A percentile compares a stretch with the other conserved stretches of the same genome.
These are phyloP conservation scores for Catocala fraxini DNA, from an alignment of 2,888 invertebrate species.

Conservation along the genomic window DNA sequence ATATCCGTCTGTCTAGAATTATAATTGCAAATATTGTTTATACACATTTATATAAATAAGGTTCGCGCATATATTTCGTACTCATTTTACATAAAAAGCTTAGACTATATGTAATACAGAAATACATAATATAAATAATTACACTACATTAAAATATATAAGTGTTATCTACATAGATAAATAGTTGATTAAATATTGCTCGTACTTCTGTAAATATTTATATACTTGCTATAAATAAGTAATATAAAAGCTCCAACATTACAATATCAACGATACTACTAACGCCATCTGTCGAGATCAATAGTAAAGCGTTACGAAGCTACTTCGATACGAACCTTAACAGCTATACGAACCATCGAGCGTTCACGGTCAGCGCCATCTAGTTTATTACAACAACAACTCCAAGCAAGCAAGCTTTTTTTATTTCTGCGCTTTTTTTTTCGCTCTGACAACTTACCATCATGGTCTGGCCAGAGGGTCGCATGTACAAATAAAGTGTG, in stretches of 20 bases:
- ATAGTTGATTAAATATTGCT: not conserved
- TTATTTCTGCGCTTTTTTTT: conserved; percentile 54
- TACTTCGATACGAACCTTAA: conserved; percentile 50
- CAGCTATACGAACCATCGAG: conserved; percentile 16
- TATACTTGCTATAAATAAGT: not conserved
- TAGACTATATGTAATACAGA: not conserved
- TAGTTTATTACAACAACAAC: conserved; percentile 61
- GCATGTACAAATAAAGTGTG: conserved; percentile 83
- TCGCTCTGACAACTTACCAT: conserved; percentile 82
- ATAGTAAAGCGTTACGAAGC: conserved; percentile 41
- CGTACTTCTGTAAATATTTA: too few species aligned
- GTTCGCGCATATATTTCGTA: too few species aligned
- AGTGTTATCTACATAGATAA: not conserved
- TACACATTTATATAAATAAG: conserved; percentile 1
- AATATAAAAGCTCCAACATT: conserved; percentile 14
- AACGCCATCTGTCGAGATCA: conserved; percentile 51
- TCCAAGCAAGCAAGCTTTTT: conserved; percentile 70
- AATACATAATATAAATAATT: not conserved
- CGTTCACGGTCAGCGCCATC: conserved; percentile 67
- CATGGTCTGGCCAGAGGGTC: conserved; percentile 79
- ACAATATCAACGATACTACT: conserved; percentile 30
- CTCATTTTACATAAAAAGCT: too few species aligned
- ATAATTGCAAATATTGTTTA: conserved; percentile 37
- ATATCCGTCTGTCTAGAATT: conserved; percentile 26
- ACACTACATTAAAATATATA: not conserved